phyloP scores from a whole-genome alignment of 2,797 vertebrate genomes.

The Siniperca undulata region DNA sequence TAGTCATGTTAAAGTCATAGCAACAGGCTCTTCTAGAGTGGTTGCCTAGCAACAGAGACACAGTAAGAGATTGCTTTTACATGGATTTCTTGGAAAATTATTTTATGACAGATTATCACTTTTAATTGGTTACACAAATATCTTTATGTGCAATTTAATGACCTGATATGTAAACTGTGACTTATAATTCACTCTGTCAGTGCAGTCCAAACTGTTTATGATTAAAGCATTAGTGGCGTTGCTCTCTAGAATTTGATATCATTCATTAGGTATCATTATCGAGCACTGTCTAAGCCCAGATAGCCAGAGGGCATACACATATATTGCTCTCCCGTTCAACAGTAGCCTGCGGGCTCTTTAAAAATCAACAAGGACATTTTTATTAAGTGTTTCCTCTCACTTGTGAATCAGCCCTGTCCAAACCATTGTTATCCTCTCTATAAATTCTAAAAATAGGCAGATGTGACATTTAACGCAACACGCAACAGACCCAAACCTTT shows the following conservation, averaged over 20 bases:
- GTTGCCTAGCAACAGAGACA: constrained; percentile 74
- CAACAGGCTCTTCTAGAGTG: constrained; percentile 23
- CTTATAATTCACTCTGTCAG: constrained; percentile 16
- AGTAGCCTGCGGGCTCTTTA: constrained; percentile 29
- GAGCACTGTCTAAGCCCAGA: constrained; percentile 16
- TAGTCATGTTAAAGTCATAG: constrained; percentile 46
- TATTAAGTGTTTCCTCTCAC: constrained; percentile 26
- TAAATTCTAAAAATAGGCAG: constrained; percentile 18
- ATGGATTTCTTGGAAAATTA: constrained; percentile 37
- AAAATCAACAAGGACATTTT: constrained; percentile 31
- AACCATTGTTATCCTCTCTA: constrained; percentile 1
- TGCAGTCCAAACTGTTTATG: constrained; percentile 27
- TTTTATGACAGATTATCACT: constrained; percentile 50
- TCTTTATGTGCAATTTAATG: constrained; percentile 36
- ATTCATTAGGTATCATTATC: constrained; percentile 51
- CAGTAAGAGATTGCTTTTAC: constrained; percentile 50
- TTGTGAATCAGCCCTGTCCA: constrained; percentile 11
- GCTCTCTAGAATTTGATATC: constrained; percentile 21
- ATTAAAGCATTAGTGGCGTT: constrained; percentile 34
- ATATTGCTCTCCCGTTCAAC: constrained; percentile 10
- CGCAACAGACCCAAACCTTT: constrained; percentile 25
- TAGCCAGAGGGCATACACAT: constrained; percentile 36
- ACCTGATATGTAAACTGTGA: constrained; percentile 21
- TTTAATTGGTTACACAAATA: constrained; percentile 59
- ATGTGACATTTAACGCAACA: constrained; percentile 11